A percentile compares a stretch with the other conserved stretches of the same genome.
Conservation (phyloP, 2,888 invertebrate genomes). For the Ptilodon capucinus region DNA sequence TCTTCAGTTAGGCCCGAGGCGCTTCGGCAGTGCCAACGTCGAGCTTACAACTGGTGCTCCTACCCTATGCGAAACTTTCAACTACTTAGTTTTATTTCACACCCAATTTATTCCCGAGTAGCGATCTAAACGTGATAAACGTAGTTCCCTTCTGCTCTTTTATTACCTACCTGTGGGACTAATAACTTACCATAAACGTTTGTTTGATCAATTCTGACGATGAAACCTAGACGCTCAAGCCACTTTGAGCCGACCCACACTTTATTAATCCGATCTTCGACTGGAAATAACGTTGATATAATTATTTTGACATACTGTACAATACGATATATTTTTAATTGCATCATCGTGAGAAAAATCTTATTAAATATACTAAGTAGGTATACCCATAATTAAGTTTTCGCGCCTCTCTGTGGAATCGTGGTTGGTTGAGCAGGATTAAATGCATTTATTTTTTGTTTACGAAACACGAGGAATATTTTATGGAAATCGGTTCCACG, state of each 20-base stretch:
- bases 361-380: too few relatives aligned
- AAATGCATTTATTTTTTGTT: background rate
- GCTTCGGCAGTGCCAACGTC: conserved; percentile 32
- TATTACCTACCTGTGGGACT: conserved; percentile 38
- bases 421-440: background rate
- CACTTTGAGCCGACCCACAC: too few relatives aligned
- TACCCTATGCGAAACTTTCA: conserved; percentile 58
- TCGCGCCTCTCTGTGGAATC: background rate
- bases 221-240: too few relatives aligned
- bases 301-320: too few relatives aligned
- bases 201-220: conserved; percentile 17
- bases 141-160: conserved; percentile 42
- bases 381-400: too few relatives aligned
- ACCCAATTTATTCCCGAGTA: conserved; percentile 57
- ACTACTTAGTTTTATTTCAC: conserved; percentile 67
- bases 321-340: too few relatives aligned
- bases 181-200: conserved; percentile 15
- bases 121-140: conserved; percentile 53
- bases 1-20: conserved; percentile 35
- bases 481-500: too few relatives aligned
- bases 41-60: conserved; percentile 34
- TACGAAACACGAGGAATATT: too few relatives aligned
- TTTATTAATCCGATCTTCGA: too few relatives aligned
- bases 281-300: too few relatives aligned
- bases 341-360: too few relatives aligned